These are phyloP conservation scores for Micromys minutus DNA, from an alignment of 2,113 vertebrate genomes.

Conservation along the genomic window DNA sequence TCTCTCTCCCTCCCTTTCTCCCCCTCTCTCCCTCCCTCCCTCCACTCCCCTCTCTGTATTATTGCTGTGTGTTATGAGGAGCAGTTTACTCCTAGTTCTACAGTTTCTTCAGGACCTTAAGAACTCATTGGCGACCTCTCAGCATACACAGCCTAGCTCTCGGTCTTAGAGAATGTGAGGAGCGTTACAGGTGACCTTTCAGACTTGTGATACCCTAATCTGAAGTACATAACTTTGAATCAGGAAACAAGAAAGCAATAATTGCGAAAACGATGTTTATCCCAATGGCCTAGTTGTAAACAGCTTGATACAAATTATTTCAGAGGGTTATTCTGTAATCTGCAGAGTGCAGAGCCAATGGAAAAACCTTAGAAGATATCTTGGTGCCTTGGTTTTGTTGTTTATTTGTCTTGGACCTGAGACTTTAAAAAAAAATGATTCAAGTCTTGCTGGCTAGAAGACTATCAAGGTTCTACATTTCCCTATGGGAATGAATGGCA, in stretches of 20 bases:
- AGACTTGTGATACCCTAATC: neutral
- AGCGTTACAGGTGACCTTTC: neutral
- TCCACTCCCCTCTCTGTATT: conserved; percentile 12
- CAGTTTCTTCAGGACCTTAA: conserved; percentile 4
- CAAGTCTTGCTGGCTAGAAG: neutral
- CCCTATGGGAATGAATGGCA: neutral
- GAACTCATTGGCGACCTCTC: neutral
- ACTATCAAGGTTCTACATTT: neutral
- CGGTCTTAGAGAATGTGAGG: neutral
- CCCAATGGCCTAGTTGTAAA: neutral
- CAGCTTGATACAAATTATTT: conserved; percentile 30
- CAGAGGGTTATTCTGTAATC: conserved; percentile 1
- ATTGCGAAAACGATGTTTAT: neutral
- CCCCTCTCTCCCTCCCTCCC: too few species aligned
- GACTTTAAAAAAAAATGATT: neutral
- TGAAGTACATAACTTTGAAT: conserved; percentile 32
- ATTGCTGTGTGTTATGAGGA: neutral
- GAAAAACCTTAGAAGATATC: neutral
- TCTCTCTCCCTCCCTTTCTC: too few species aligned
- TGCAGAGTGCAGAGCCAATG: neutral
- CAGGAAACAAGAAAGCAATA: neutral
- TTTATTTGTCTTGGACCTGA: neutral
- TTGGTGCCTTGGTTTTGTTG: neutral
- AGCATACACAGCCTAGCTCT: neutral
- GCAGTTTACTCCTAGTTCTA: neutral